Evolutionary conservation across 2,113 vertebrate species (phyloP).

Genomic region (Ursus arctos): DNA sequence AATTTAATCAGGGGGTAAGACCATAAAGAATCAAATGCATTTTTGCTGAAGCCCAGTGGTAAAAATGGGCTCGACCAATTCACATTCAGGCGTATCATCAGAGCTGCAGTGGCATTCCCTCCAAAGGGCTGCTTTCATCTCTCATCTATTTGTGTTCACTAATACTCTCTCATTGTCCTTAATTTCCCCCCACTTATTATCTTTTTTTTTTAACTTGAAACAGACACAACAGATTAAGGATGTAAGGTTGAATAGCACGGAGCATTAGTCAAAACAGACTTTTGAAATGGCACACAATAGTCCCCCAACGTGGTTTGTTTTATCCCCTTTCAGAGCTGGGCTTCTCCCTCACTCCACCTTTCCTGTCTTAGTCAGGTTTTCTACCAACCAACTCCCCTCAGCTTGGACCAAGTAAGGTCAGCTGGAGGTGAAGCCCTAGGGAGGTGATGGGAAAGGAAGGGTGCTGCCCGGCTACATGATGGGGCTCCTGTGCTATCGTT

Average conservation of each 20-base stretch:
- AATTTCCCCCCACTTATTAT: constrained; percentile 72
- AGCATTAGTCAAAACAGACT: constrained; percentile 82
- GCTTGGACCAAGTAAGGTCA: constrained; percentile 84
- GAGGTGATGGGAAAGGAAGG: constrained; percentile 72
- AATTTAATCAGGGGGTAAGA: background rate
- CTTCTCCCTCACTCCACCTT: constrained; percentile 88
- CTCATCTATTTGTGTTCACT: constrained; percentile 65
- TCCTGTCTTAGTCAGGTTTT: constrained; percentile 89
- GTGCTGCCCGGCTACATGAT: constrained; percentile 18
- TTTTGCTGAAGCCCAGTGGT: background rate
- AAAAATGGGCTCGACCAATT: background rate
- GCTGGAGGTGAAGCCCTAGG: constrained; percentile 78
- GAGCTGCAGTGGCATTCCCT: background rate
- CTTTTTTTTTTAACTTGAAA: constrained; percentile 76
- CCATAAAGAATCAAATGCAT: background rate
- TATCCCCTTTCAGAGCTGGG: constrained; percentile 81
- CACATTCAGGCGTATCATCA: background rate
- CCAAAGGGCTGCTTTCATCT: constrained; percentile 47
- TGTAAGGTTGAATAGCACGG: constrained; percentile 77
- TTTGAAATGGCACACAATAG: constrained; percentile 83
- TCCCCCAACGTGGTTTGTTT: constrained; percentile 85
- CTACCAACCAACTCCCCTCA: constrained; percentile 70
- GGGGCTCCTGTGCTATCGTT: constrained; percentile 74
- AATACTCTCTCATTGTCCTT: constrained; percentile 70
- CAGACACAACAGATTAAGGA: constrained; percentile 79